Evolutionary conservation across 2,113 vertebrate species (phyloP), one percentile per base, ranked within the genome.

Genomic region (Gobio gobio): DNA sequence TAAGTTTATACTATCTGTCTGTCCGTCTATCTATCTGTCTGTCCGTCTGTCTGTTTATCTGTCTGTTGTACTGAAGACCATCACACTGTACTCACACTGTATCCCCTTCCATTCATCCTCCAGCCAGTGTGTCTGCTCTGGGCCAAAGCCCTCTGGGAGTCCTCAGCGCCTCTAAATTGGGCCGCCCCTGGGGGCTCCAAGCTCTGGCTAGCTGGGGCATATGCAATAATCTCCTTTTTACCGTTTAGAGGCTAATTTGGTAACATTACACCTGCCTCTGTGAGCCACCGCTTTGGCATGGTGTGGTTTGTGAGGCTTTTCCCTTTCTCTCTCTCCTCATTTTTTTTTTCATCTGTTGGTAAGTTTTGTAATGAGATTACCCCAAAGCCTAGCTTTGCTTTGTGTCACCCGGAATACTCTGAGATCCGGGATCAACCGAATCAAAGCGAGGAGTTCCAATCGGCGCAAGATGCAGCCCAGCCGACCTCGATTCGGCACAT

Each of bases 291-390:
- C 90, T 92, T 90, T 92, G 92, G 92, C 90, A 90, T 86, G 80
- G 89, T 87, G 87, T 87, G 92, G 89, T 89, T 91, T 89, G 90
- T 86, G 90, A 90, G 84, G 68, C 84, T 86, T 88, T 87, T 88
- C 74, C 54, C 24, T 70, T 87, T 59, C 89, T 83, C 88, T 85
- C 68, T 49, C 64, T 85, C 70, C 13, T 73, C 51, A 54, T 68
- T 66, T 68, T 81, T 66, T 66, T 81, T 56, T 83, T 91, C 90
- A 90, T 91, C 87, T 92, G 92, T 87, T 92, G 92, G 93, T 93
- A 93, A 94, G 93, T 95, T 94, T 94, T 91, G 94, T 95, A 94
- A 95, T 94, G 94, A 95, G 94, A 94, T 95, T 94, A 94, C 91
- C 90, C 91, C 87, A 93, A 94, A 94, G 93, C 93, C 91, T 87